phyloP scores from a whole-genome alignment of 92 coral and sea anemone species.

The Paragorgia papillata region DNA sequence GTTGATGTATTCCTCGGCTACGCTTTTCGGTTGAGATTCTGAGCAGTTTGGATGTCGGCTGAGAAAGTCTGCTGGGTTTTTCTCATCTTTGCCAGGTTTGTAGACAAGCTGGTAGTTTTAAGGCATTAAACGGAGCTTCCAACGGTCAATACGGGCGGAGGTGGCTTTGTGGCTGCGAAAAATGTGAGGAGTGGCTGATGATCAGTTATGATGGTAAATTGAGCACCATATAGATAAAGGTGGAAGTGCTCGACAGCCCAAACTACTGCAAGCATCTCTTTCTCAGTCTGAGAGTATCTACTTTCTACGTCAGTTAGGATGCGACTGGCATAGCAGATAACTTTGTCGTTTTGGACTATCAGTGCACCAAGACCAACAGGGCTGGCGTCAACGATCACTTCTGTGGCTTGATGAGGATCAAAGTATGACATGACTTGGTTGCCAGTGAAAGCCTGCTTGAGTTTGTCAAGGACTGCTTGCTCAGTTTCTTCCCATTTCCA shows the following conservation, averaged over 20 bases:
- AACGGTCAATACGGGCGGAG: constrained; percentile 28
- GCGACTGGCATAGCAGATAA: constrained; percentile 63
- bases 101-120: constrained; percentile 25
- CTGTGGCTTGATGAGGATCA: constrained; percentile 50
- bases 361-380: constrained; percentile 56
- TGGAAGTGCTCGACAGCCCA: constrained; percentile 70
- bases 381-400: constrained; percentile 60
- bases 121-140: constrained; percentile 24
- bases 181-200: constrained; percentile 67
- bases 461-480: constrained; percentile 53
- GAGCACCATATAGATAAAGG: constrained; percentile 60
- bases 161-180: constrained; percentile 32
- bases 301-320: constrained; percentile 58
- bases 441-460: constrained; percentile 59
- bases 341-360: constrained; percentile 50
- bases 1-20: constrained; percentile 58
- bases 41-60: constrained; percentile 30
- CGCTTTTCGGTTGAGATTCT: constrained; percentile 16
- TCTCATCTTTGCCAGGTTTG: constrained; percentile 35
- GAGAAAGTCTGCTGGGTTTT: constrained; percentile 35
- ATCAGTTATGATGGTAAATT: constrained; percentile 60
- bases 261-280: constrained; percentile 63
- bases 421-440: constrained; percentile 59
- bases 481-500: constrained; percentile 69
- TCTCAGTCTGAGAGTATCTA: constrained; percentile 59